Conservation (phyloP, 2,797 vertebrate genomes). For the Typhlichthys eigenmanni region DNA sequence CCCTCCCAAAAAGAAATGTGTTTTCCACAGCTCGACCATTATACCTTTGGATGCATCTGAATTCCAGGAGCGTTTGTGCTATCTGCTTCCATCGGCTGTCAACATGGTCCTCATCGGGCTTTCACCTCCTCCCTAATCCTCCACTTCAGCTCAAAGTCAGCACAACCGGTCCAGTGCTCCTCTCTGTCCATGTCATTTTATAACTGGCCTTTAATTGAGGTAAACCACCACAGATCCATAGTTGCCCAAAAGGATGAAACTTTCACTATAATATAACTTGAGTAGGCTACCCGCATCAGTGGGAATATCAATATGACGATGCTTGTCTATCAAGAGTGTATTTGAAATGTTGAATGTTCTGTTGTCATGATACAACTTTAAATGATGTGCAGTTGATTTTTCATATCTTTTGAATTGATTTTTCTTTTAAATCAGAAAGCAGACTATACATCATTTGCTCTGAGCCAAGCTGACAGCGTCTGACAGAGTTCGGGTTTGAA, state of each 20-base stretch:
- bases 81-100: conserved; percentile 74
- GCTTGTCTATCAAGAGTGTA: conserved; percentile 4
- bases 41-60: conserved; percentile 50
- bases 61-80: conserved; percentile 68
- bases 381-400: neutral
- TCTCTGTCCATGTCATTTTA: conserved; percentile 28
- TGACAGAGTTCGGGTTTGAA: conserved; percentile 52
- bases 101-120: conserved; percentile 69
- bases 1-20: neutral
- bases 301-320: neutral
- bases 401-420: conserved; percentile 2
- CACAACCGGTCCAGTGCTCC: conserved; percentile 68
- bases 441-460: conserved; percentile 45
- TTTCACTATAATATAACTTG: too few relatives aligned
- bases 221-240: conserved; percentile 8
- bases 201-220: conserved; percentile 18
- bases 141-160: conserved; percentile 77
- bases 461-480: conserved; percentile 43
- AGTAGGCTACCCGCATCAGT: neutral
- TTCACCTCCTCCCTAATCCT: conserved; percentile 76
- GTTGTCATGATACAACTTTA: neutral
- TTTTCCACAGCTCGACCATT: neutral
- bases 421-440: conserved; percentile 14
- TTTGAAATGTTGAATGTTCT: conserved; percentile 30
- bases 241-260: neutral